Conservation (phyloP, 2,113 vertebrate genomes). For the Nicator chloris region DNA sequence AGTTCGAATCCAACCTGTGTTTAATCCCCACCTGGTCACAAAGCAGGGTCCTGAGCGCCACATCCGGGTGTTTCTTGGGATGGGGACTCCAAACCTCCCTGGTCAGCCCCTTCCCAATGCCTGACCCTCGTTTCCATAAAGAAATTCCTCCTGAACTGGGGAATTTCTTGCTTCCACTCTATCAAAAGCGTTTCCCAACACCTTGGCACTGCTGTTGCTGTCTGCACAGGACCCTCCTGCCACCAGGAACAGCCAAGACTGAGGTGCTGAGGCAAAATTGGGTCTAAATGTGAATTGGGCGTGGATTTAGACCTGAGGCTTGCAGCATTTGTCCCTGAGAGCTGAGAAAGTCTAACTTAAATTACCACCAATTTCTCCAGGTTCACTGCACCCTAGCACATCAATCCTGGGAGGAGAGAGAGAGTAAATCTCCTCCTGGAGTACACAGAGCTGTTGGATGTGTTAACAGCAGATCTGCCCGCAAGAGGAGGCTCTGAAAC, state of each 20-base stretch:
- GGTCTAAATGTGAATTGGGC: rapidly evolving
- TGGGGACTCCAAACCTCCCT: background rate
- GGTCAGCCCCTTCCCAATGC: background rate
- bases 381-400: rapidly evolving
- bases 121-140: background rate
- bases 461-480: background rate
- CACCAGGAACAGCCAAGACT: background rate
- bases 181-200: rapidly evolving
- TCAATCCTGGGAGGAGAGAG: background rate
- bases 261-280: rapidly evolving
- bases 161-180: background rate
- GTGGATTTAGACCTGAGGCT: background rate
- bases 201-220: rapidly evolving
- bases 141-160: background rate
- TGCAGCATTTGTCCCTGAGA: rapidly evolving
- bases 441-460: rapidly evolving
- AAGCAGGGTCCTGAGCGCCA: background rate
- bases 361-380: background rate
- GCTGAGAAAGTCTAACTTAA: background rate
- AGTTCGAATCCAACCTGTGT: background rate
- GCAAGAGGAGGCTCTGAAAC: background rate
- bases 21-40: background rate
- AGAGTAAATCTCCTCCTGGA: background rate
- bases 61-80: background rate
- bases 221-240: background rate